Base-by-base conservation (phyloP, 2,888 invertebrate genomes). In the Caenorhabditis uteleia region DNA sequence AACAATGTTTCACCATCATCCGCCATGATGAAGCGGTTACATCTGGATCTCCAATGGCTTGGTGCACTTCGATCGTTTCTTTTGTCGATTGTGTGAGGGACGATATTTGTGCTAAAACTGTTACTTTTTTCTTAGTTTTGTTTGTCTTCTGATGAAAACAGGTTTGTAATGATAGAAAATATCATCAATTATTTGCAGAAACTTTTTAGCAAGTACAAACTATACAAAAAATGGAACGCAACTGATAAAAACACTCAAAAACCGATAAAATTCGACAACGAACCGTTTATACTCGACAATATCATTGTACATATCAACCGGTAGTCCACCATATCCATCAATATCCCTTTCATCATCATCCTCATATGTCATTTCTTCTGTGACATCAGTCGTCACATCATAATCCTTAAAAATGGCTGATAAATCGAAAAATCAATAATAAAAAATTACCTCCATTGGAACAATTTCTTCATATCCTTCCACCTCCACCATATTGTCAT, bases 1-100 rank as follows among this genome's bases (percentile, higher is more conserved):
- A 75, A 29, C 4, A 75, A 40, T 1, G 75, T 75, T 44, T 70
- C 71, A 2, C 40, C 39, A 39, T 75, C 75, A 16, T 71, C 66
- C 21, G 69, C 62, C 60, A 75, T 53, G 3, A 53, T 46, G 45
- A 70, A 75, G 5, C 73, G 69, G 27, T 38, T 49, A 36, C 75
- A 75, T 18, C 68, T 58, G 7, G 68, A 29, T 57, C 75, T 64
- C 75, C 75, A 75, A 44, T 75, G 75, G 40, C 73, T 71, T 21
- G 69, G 67, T 0, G 73, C 75, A 54, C 69, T 73, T 39, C 75
- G 31, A 44, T 70, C 72, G 3, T 38, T 33, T 21, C 69, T 34
- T 27, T 46, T 61, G n/a, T 64, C 49, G 3, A 72, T 45, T 23
- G 43, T 50, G 2, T n/a, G 40, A 12, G 70, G 70, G 20, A 64